Evolutionary conservation across 2,888 invertebrate species (phyloP), one percentile per base, ranked within the genome.

Genomic region (Perdita meconis): DNA sequence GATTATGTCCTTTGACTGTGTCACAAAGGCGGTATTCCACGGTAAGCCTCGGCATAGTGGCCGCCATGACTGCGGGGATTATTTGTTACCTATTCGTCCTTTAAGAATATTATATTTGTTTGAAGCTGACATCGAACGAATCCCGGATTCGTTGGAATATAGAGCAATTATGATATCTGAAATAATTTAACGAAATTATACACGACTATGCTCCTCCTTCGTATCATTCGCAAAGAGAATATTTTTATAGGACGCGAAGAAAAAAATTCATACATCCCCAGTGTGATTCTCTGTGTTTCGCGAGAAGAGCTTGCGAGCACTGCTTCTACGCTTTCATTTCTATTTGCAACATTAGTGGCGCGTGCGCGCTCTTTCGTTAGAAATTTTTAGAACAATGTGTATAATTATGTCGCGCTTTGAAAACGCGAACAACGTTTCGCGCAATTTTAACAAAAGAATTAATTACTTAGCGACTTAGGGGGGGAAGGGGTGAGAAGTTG

Each of bases 291-390:
- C 30, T 13, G 6, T 12, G 38, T 36, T 38, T 19, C 13, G 2
- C 6, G 8, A 1, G 34, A 44, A 12, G 34, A 36, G 38, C 56
- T 13, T 1, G 24, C 12, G 57, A 10, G 10, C 13, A 13, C 30
- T 30, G 30, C 6, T 30, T 6, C 30, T 6, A 2, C 13, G 30
- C 60, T 50, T 67, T 67, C 60, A 40, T 60, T 60, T 22, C 2
- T 13, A 30, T 60, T 51, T 16, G 19, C 30, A 50, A 1, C 22
- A 19, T 3, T 19, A 47, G 47, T 10, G 22, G 47, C 19, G 47
- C 19, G 16, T 22, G 47, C 16, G 22, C 13, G n/a, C 4, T 60
- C 16, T 22, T 1, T 36, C 24, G 24, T 66, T 47, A 5, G n/a
- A 5, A 50, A 12, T 51, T 38, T 59, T 24, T n/a, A 16, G 8